Evolutionary conservation across 2,888 invertebrate species (phyloP).

Genomic region (Sminthurinus aureus): DNA sequence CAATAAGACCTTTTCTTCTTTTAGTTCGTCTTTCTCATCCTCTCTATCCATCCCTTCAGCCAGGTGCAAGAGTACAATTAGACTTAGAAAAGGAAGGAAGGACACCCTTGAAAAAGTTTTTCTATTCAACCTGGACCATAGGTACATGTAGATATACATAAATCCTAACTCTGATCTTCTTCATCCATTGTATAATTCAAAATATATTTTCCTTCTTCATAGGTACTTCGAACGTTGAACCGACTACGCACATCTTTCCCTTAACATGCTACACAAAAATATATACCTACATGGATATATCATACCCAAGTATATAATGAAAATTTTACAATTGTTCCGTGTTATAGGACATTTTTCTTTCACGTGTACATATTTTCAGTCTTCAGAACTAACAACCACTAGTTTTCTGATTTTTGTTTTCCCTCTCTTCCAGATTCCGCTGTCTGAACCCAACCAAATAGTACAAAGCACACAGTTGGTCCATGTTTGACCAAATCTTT

Average conservation of each 20-base stretch:
- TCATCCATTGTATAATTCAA: conserved; percentile 10
- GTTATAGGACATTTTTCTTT: background rate
- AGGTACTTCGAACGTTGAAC: conserved; percentile 31
- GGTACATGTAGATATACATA: conserved; percentile 20
- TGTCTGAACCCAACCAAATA: conserved; percentile 16
- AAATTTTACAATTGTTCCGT: conserved; percentile 9
- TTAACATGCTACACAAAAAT: background rate
- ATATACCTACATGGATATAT: background rate
- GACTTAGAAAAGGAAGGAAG: conserved; percentile 33
- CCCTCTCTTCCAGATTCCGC: background rate
- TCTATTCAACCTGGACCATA: conserved; percentile 42
- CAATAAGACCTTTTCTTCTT: conserved; percentile 43
- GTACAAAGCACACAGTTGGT: conserved; percentile 19
- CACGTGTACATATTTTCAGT: background rate
- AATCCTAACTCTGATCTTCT: conserved; percentile 22
- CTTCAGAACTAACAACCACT: background rate
- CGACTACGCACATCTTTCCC: conserved; percentile 7
- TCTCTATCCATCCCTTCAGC: conserved; percentile 39
- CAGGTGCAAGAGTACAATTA: conserved; percentile 42
- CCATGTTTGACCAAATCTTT: background rate
- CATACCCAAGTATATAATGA: background rate
- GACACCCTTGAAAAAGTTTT: conserved; percentile 38
- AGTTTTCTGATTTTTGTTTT: conserved; percentile 5
- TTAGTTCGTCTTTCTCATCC: conserved; percentile 39
- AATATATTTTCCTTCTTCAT: conserved; percentile 15